Evolutionary conservation across 2,888 invertebrate genomes (phyloP).

Genomic region (Branchellion lobata): DNA sequence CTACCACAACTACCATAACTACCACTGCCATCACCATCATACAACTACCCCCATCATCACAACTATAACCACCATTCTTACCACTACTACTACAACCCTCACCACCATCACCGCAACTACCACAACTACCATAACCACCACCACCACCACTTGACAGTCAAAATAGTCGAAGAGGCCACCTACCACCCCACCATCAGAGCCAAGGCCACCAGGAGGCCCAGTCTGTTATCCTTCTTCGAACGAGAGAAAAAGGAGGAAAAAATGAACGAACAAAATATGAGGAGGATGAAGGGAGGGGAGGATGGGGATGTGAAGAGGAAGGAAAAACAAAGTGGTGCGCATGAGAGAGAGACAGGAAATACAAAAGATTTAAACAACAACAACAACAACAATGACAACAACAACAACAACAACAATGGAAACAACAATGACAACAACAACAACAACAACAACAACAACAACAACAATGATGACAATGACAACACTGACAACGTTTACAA

Average conservation of each 20-base stretch:
- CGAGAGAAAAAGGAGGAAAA: background rate
- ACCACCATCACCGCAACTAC: no score
- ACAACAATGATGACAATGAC: background rate
- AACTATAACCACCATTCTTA: no score
- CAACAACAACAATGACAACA: background rate
- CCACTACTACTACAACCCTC: no score
- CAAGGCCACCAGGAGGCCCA: conserved; percentile 17
- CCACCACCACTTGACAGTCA: no score
- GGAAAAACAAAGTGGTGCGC: background rate
- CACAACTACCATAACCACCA: no score
- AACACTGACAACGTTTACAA: background rate
- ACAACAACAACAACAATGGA: background rate
- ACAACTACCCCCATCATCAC: no score
- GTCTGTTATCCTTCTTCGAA: conserved; percentile 17
- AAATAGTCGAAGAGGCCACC: conserved; percentile 26
- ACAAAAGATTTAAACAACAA: background rate
- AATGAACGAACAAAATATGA: background rate
- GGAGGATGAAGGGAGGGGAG: background rate
- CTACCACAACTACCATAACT: no score
- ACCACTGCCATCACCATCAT: no score
- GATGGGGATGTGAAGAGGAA: background rate
- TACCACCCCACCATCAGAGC: conserved; percentile 26
- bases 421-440: background rate
- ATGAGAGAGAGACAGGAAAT: background rate
- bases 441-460: background rate